Percentiles rank a stretch among this genome's conserved stretches.
Conservation (phyloP, 2,113 vertebrate genomes). For the Eira barbara region DNA sequence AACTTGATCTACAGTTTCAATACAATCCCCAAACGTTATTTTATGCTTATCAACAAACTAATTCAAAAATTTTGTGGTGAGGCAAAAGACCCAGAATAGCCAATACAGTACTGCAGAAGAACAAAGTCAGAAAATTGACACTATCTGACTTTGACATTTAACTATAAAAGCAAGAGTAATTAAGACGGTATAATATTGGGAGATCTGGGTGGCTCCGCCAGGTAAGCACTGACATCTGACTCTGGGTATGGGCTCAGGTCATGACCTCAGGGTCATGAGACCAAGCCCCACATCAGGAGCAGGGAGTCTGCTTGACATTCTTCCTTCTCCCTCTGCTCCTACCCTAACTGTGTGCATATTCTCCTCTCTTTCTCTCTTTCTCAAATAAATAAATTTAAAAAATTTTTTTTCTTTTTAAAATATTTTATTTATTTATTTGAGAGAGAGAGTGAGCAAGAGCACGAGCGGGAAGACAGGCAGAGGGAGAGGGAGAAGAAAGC, state of each 20-base stretch:
- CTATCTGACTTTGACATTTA: neutral
- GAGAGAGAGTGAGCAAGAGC: neutral
- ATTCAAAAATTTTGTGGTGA: neutral
- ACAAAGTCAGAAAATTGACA: neutral
- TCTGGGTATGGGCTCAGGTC: neutral
- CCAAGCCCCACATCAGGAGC: neutral
- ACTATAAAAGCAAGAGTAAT: neutral
- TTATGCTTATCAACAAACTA: neutral
- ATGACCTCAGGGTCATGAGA: neutral
- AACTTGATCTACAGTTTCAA: neutral
- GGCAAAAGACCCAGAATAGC: neutral
- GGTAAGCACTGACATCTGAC: neutral
- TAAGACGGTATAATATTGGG: neutral
- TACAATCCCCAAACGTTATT: neutral
- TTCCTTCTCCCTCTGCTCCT: neutral
- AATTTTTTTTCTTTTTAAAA: neutral
- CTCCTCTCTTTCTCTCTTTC: neutral
- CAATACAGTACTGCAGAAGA: neutral
- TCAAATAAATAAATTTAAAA: neutral
- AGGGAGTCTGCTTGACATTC: neutral
- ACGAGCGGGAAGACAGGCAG: neutral
- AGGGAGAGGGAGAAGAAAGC: neutral
- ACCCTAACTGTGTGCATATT: neutral
- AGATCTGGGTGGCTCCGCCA: neutral
- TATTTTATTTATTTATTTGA: neutral